Evolutionary conservation across 2,113 vertebrate species (phyloP), one percentile per base, ranked within the genome.

Genomic region (Columba janthina): DNA sequence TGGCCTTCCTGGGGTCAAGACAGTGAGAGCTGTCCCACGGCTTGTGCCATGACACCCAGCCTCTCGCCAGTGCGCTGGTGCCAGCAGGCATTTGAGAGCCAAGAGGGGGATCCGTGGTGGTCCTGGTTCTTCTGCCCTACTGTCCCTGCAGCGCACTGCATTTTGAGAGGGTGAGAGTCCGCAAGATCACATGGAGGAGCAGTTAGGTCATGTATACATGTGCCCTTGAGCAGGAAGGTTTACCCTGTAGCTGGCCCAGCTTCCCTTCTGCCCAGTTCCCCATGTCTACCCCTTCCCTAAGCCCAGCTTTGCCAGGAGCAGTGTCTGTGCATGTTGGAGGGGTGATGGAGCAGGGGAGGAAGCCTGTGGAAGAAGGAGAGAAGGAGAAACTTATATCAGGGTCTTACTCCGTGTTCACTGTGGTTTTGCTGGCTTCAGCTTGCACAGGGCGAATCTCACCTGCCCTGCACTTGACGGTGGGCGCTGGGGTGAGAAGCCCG

Each of bases 41-140:
- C 32, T 69, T 1, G 0, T 26, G 40, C 54, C 36, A 44, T 25
- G 48, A 22, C 48, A 36, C 42, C 17, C 60, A 15, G 3, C 20
- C 24, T 54, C 31, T 78, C 3, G 0, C 12, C 32, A 60, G 31
- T 3, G 0, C 22, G 32, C 48, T 7, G 50, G 15, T 60, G 42
- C 34, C 4, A 0, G 15, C 42, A 40, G 42, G 9, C 8, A 8
- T 4, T 44, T 44, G 40, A 50, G 54, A 44, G 50, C 16, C 3
- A 1, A n/a, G 29, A 11, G 6, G 10, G 57, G 6, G 6, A 21
- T 24, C 42, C 0, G 0, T 38, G 58, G 15, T 67, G 42, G 34
- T 88, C 51, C 24, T 0, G 0, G 64, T 19, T 60, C 21, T 75
- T 61, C 56, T 44, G 50, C 21, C 77, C 67, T 36, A 5, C 11